Conservation (phyloP, 2,888 invertebrate genomes). For the Orthosia gothica region DNA sequence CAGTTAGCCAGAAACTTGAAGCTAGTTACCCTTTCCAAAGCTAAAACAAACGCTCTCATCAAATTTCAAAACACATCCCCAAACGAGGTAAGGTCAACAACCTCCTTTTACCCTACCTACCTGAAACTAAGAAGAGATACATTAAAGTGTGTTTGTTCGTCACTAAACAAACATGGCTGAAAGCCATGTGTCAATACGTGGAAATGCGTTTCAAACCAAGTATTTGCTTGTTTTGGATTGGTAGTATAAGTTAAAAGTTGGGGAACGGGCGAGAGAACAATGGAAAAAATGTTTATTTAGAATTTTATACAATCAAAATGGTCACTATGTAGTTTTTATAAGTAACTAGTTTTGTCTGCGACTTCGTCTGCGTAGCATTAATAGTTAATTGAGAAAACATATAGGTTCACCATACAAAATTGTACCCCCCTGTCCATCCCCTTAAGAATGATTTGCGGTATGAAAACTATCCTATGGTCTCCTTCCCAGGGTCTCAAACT, state of each 20-base stretch:
- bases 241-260: slow-evolving; percentile 14
- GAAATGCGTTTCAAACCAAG: slow-evolving; percentile 52
- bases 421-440: too few relatives aligned
- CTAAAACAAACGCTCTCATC: not conserved
- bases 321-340: too few relatives aligned
- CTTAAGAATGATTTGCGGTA: too few relatives aligned
- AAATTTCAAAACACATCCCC: slow-evolving; percentile 32
- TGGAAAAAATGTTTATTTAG: not conserved
- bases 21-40: too few relatives aligned
- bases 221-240: slow-evolving; percentile 49
- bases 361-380: too few relatives aligned
- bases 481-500: too few relatives aligned
- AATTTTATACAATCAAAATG: too few relatives aligned
- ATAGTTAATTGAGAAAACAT: too few relatives aligned
- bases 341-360: too few relatives aligned
- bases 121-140: slow-evolving; percentile 49
- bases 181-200: slow-evolving; percentile 68
- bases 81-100: slow-evolving; percentile 10
- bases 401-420: too few relatives aligned
- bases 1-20: not conserved
- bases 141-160: slow-evolving; percentile 57
- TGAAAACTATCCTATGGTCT: too few relatives aligned
- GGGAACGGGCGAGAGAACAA: not conserved
- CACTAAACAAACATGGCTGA: slow-evolving; percentile 63
- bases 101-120: not conserved